Conservation (phyloP, 2,113 vertebrate genomes). For the Callaeas wilsoni region DNA sequence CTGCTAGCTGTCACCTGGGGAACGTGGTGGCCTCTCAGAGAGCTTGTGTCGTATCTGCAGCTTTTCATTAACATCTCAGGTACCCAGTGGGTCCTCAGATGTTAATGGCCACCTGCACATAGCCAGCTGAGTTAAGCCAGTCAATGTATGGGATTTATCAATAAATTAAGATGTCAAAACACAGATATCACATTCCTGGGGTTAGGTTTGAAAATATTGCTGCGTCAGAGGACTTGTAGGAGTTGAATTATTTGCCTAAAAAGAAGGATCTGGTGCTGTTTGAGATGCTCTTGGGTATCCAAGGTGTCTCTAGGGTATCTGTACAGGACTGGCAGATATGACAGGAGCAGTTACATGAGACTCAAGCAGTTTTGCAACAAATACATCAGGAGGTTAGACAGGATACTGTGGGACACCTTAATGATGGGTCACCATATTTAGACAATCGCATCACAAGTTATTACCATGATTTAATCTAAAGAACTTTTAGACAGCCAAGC, state of each 20-base stretch:
- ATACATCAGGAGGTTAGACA: not conserved
- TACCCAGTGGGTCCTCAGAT: not conserved
- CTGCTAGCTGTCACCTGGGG: not conserved
- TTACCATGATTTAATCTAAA: not conserved
- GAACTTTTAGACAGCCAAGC: not conserved
- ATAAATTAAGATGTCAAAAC: not conserved
- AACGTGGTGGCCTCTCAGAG: not conserved
- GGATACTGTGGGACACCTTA: not conserved
- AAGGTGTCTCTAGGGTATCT: not conserved
- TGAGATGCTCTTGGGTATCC: not conserved
- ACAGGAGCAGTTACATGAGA: not conserved
- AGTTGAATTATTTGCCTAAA: not conserved
- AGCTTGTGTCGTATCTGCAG: not conserved
- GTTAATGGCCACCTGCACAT: not conserved
- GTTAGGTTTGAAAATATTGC: not conserved
- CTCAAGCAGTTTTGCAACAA: not conserved
- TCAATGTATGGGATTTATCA: not conserved
- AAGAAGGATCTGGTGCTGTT: not conserved
- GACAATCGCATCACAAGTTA: not conserved
- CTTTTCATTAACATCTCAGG: not conserved
- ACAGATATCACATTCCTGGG: not conserved
- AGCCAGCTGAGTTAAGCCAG: not conserved
- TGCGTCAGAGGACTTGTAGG: not conserved
- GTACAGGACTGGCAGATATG: not conserved
- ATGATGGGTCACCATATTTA: not conserved